Conservation (phyloP, 2,113 vertebrate species). For the Pelobates fuscus region DNA sequence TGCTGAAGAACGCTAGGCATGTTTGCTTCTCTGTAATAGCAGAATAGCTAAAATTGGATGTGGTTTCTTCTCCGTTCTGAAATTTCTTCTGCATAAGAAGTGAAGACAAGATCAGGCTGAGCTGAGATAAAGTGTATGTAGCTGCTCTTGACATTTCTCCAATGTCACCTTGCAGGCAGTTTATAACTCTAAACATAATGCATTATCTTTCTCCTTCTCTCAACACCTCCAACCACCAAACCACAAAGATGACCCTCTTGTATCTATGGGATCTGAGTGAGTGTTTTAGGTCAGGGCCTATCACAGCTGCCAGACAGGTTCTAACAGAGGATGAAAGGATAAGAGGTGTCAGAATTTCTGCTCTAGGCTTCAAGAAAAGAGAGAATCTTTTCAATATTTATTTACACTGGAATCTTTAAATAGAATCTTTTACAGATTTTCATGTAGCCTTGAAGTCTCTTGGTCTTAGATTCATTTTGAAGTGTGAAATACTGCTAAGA, state of each 20-base stretch:
- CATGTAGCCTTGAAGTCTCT: slow-evolving; percentile 27
- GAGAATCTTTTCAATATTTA: slow-evolving; percentile 32
- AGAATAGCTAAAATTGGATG: not conserved
- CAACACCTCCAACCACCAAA: slow-evolving; percentile 31
- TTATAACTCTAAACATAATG: slow-evolving; percentile 35
- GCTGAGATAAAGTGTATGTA: slow-evolving; percentile 16
- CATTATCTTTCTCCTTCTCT: slow-evolving; percentile 22
- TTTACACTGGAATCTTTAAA: slow-evolving; percentile 36
- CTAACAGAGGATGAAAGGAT: slow-evolving; percentile 21
- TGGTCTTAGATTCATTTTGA: slow-evolving; percentile 19
- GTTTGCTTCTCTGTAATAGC: too few species aligned
- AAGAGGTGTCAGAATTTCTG: slow-evolving; percentile 37
- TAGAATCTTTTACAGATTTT: slow-evolving; percentile 12
- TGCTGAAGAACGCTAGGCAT: too few species aligned
- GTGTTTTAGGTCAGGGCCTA: slow-evolving; percentile 41
- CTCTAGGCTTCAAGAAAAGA: slow-evolving; percentile 20
- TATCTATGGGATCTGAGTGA: slow-evolving; percentile 19
- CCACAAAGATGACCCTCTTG: slow-evolving; percentile 32
- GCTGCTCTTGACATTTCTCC: slow-evolving; percentile 31
- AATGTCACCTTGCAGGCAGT: slow-evolving; percentile 38
- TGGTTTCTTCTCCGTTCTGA: slow-evolving; percentile 7
- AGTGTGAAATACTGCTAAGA: too few species aligned
- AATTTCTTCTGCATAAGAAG: slow-evolving; percentile 3
- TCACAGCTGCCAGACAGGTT: slow-evolving; percentile 28
- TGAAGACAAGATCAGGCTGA: slow-evolving; percentile 27